Evolutionary conservation across 1,140 invertebrate species (phyloP).

Genomic region (Anastrepha obliqua): DNA sequence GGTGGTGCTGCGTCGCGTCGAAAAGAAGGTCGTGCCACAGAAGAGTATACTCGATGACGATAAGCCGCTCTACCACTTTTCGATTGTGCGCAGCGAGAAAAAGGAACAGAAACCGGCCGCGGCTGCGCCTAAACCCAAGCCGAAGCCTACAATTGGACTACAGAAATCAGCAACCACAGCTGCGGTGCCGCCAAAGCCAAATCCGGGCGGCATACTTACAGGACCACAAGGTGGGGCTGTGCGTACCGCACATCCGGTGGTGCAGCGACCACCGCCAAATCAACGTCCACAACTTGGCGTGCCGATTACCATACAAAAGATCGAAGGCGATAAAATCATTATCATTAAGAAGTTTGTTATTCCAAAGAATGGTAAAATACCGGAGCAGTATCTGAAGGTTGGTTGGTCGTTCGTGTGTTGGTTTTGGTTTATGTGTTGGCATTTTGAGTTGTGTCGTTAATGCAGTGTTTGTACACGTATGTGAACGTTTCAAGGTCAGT

Average conservation of each 20-base stretch:
- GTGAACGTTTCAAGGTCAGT: conserved; percentile 51
- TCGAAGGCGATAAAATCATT: conserved; percentile 73
- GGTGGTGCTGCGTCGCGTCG: conserved; percentile 71
- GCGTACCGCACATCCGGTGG: conserved; percentile 56
- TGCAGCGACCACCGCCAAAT: conserved; percentile 60
- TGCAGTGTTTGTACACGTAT: conserved; percentile 43
- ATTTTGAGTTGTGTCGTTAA: conserved; percentile 42
- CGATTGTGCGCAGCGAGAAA: conserved; percentile 71
- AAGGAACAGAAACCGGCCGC: conserved; percentile 58
- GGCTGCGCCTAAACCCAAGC: conserved; percentile 68
- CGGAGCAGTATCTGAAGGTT: conserved; percentile 73
- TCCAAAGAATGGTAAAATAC: conserved; percentile 73
- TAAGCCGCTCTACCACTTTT: conserved; percentile 70
- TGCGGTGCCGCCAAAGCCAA: conserved; percentile 61
- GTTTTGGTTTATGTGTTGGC: conserved; percentile 48
- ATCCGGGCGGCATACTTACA: conserved; percentile 67
- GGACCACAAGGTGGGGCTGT: conserved; percentile 63
- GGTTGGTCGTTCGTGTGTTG: conserved; percentile 58
- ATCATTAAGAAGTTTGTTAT: conserved; percentile 73
- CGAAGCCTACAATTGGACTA: conserved; percentile 59
- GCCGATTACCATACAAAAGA: conserved; percentile 72
- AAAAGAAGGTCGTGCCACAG: conserved; percentile 66
- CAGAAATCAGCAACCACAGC: conserved; percentile 57
- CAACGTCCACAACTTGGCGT: conserved; percentile 65
- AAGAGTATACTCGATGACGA: conserved; percentile 73